A percentile compares a stretch with the other conserved stretches of the same genome.
Conservation (phyloP, 2,113 vertebrate species). For the Epinephelus cyanopodus region DNA sequence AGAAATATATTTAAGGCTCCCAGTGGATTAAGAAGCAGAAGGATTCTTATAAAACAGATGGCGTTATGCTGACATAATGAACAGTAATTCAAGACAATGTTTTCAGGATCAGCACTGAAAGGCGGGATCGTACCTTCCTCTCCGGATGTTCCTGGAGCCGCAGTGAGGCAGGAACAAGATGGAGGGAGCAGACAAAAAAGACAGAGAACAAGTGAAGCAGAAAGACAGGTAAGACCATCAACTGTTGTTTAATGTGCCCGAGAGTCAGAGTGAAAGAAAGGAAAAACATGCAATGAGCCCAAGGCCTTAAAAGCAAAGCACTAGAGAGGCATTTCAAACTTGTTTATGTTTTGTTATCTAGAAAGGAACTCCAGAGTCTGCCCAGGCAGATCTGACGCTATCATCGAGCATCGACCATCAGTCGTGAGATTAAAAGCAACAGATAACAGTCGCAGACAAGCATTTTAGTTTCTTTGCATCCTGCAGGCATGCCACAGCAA, state of each 20-base stretch:
- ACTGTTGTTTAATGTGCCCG: neutral
- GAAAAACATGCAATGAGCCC: constrained; percentile 39
- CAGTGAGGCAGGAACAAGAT: constrained; percentile 30
- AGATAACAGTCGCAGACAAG: neutral
- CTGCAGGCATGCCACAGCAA: constrained; percentile 43
- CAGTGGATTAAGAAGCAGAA: neutral
- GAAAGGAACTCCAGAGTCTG: neutral
- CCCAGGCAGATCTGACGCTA: constrained; percentile 1
- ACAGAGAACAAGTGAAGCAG: constrained; percentile 29
- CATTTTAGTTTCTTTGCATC: constrained; percentile 7
- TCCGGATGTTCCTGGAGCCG: constrained; percentile 92
- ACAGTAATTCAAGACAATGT: neutral
- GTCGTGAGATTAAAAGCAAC: constrained; percentile 5
- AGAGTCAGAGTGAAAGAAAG: neutral
- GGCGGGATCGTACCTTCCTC: constrained; percentile 94
- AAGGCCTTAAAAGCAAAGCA: constrained; percentile 19
- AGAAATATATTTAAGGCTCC: constrained; percentile 1
- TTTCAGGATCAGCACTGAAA: constrained; percentile 83
- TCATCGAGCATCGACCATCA: neutral
- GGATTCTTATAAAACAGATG: constrained; percentile 43
- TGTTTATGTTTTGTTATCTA: neutral
- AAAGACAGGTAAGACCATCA: neutral
- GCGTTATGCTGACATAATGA: constrained; percentile 25
- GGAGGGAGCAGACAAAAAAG: constrained; percentile 25
- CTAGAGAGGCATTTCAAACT: neutral